Conservation (phyloP, 2,113 vertebrate genomes). For the Chamaea fasciata region DNA sequence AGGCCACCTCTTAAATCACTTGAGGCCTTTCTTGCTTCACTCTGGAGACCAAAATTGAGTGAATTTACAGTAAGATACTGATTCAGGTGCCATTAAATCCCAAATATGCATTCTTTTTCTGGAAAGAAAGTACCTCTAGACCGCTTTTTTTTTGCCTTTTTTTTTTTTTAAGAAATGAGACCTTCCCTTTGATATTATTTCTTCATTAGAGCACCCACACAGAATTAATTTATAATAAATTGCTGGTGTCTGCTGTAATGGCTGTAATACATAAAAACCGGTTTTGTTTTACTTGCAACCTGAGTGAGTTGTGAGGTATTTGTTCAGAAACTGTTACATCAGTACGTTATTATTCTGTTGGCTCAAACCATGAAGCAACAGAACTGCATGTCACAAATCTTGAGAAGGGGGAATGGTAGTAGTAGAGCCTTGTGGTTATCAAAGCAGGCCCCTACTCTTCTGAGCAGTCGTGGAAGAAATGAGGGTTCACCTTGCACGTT, state of each 20-base stretch:
- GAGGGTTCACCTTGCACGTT: neutral
- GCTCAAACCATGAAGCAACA: neutral
- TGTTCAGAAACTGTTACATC: neutral
- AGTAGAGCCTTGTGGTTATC: neutral
- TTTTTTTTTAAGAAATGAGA: neutral
- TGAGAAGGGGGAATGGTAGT: neutral
- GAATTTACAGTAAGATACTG: neutral
- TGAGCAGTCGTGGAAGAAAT: neutral
- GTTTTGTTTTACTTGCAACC: neutral
- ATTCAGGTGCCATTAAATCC: neutral
- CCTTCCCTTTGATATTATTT: neutral
- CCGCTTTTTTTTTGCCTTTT: neutral
- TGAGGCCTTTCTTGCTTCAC: neutral
- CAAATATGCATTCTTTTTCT: neutral
- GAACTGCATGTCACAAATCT: neutral
- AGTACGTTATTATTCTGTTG: neutral
- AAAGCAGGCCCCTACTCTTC: neutral
- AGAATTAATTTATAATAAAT: neutral
- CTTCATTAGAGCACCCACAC: neutral
- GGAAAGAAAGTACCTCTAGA: neutral
- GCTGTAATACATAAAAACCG: neutral
- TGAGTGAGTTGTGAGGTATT: neutral
- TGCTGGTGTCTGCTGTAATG: neutral
- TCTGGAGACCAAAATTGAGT: neutral
- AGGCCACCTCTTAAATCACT: neutral